phyloP scores from a whole-genome alignment of 2,888 invertebrate genomes.

The Cryptocheilus praepositus region DNA sequence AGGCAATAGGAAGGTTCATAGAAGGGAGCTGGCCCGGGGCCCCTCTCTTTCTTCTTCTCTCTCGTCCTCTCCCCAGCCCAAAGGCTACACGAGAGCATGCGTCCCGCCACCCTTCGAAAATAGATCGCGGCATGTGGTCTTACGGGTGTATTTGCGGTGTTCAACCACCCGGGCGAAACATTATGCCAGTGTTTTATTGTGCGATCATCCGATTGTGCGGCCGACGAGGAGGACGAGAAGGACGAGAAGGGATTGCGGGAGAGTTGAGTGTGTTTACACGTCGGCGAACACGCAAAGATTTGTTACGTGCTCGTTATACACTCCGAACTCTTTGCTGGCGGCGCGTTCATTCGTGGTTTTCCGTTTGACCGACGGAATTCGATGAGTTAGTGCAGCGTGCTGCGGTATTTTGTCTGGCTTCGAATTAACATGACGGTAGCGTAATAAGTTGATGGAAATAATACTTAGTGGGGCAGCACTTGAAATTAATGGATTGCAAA shows the following conservation, averaged over 20 bases:
- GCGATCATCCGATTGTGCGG: conserved; percentile 69
- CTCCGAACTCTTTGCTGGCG: background rate
- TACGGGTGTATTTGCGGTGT: conserved; percentile 64
- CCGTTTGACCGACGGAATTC: too few species aligned
- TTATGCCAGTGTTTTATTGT: conserved; percentile 71
- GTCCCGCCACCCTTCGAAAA: conserved; percentile 29
- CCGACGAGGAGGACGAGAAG: too few species aligned
- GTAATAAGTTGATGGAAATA: too few species aligned
- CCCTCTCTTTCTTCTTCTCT: conserved; percentile 10
- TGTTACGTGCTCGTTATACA: conserved; percentile 50
- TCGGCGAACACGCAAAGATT: conserved; percentile 40
- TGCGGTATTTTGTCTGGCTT: too few species aligned
- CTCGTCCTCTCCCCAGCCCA: conserved; percentile 16
- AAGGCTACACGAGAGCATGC: background rate
- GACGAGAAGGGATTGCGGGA: conserved; percentile 50
- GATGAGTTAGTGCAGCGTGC: too few species aligned
- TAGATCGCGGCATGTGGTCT: conserved; percentile 62
- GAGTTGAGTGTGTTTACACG: conserved; percentile 53
- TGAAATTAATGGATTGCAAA: too few species aligned
- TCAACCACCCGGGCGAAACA: conserved; percentile 67
- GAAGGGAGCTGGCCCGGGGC: conserved; percentile 11
- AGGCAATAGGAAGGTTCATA: background rate
- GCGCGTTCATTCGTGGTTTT: too few species aligned
- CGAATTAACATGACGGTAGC: too few species aligned
- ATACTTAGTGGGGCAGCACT: too few species aligned